Evolutionary conservation across 2,888 invertebrate species (phyloP).

Genomic region (Phasia obesa): DNA sequence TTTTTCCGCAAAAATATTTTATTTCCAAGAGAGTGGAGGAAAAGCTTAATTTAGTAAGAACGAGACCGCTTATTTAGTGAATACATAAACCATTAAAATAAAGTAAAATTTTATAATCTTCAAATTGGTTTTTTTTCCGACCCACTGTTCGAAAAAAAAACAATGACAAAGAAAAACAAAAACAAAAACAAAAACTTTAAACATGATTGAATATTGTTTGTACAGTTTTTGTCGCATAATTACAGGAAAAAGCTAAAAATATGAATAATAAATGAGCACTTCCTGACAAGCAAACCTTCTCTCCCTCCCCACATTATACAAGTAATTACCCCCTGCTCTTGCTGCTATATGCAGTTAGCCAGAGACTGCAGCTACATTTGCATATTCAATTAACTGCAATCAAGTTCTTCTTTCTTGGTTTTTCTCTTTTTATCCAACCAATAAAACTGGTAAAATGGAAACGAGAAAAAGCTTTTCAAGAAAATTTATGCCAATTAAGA

Average conservation of each 20-base stretch:
- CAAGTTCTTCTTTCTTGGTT: neutral
- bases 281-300: conserved; percentile 5
- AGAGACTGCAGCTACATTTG: conserved; percentile 7
- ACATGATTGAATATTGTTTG: conserved; percentile 5
- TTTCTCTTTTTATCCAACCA: neutral
- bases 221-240: conserved; percentile 66
- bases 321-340: neutral
- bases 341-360: neutral
- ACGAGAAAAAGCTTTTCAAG: neutral
- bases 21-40: too few relatives aligned
- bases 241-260: conserved; percentile 58
- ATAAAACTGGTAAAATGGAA: too few relatives aligned
- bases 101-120: too few relatives aligned
- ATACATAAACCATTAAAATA: too few relatives aligned
- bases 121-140: too few relatives aligned
- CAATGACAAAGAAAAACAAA: conserved; percentile 1
- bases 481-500: neutral
- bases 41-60: too few relatives aligned
- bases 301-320: neutral
- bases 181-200: neutral
- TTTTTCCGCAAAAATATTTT: too few relatives aligned
- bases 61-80: too few relatives aligned
- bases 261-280: conserved; percentile 63
- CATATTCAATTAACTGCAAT: conserved; percentile 58
- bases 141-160: neutral